These are phyloP conservation scores for Dyspetes luteomarginatus DNA, from an alignment of 2,888 invertebrate species.

Conservation along the genomic window DNA sequence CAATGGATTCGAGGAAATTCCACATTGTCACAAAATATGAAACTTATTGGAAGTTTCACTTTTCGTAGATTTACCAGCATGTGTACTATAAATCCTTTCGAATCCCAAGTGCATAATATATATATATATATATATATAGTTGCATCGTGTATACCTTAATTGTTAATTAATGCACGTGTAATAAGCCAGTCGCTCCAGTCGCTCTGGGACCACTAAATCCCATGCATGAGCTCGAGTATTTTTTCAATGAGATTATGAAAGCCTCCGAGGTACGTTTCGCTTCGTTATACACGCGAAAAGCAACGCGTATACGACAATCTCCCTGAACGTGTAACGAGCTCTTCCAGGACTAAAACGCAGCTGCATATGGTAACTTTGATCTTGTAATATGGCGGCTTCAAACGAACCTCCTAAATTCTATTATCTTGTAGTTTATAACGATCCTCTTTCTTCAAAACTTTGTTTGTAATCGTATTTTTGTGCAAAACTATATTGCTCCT, in stretches of 20 bases:
- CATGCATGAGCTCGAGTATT: conserved; percentile 21
- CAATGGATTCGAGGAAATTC: too few relatives aligned
- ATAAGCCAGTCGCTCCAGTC: conserved; percentile 50
- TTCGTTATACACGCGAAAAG: conserved; percentile 1
- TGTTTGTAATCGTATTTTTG: neutral
- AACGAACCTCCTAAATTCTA: conserved; percentile 45
- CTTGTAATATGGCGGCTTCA: conserved; percentile 34
- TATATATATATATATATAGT: neutral
- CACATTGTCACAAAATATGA: too few relatives aligned
- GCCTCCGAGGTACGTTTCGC: neutral
- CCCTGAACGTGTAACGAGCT: conserved; percentile 5
- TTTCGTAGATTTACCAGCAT: neutral
- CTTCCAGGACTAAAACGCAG: neutral
- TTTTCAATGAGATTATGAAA: conserved; percentile 56
- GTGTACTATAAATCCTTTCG: neutral
- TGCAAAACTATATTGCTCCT: too few relatives aligned
- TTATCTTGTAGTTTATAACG: conserved; percentile 28
- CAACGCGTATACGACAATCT: neutral
- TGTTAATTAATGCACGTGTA: conserved; percentile 69
- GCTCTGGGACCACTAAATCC: conserved; percentile 45
- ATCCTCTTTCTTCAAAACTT: conserved; percentile 33
- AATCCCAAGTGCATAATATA: conserved; percentile 9
- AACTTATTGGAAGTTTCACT: too few relatives aligned
- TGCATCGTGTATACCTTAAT: conserved; percentile 60
- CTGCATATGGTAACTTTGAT: conserved; percentile 46